Evolutionary conservation across 2,888 invertebrate species (phyloP).

Genomic region (Alitta virens): DNA sequence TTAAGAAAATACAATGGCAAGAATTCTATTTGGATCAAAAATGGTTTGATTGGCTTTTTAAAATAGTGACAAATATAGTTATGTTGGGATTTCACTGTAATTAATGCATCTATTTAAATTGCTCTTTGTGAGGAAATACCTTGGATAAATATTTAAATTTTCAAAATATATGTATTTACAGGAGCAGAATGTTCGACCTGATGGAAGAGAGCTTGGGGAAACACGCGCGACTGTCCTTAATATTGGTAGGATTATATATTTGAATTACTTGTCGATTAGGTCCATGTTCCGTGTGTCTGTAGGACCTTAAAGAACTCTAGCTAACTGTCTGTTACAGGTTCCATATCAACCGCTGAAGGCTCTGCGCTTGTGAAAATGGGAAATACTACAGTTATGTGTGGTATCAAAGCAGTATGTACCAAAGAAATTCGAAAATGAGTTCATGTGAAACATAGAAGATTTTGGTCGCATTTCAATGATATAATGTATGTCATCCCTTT

Average conservation of each 20-base stretch:
- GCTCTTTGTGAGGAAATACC: no score
- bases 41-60: no score
- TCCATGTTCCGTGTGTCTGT: background rate
- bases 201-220: constrained; percentile 72
- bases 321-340: constrained; percentile 33
- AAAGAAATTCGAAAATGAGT: no score
- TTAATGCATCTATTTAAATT: no score
- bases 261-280: background rate
- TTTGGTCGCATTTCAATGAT: background rate
- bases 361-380: constrained; percentile 63
- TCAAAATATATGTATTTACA: no score
- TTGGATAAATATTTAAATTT: no score
- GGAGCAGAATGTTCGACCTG: constrained; percentile 71
- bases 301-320: background rate
- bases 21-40: no score
- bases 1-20: no score
- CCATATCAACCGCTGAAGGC: constrained; percentile 52
- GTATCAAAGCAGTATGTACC: constrained; percentile 74
- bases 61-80: no score
- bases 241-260: constrained; percentile 57
- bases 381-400: constrained; percentile 79
- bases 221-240: constrained; percentile 70
- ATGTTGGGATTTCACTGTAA: no score
- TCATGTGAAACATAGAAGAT: no score
- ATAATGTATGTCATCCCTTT: background rate